Evolutionary conservation across 2,113 vertebrate species (phyloP), one percentile per base, ranked within the genome.

Genomic region (Petrocephalus zakoni): DNA sequence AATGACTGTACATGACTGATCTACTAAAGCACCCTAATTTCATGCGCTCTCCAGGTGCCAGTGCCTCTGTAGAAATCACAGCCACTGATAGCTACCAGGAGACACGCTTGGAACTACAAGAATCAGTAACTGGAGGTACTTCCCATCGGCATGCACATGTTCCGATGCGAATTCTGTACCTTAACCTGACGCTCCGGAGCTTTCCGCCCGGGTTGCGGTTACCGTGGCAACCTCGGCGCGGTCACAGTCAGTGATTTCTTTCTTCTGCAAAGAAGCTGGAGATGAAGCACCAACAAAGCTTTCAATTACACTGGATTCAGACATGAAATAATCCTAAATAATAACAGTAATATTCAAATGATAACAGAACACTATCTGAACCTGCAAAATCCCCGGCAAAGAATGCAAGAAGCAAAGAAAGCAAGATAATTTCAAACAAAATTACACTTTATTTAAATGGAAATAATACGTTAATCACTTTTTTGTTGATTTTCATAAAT

Each of bases 161-260:
- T 92, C 91, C 92, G 93, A 96, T 94, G 93, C 91, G 29, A 85
- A 90, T 92, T 88, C 86, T 86, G 87, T 89, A 89, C 89, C 90
- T 92, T 91, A 93, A 93, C 93, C 90, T 91, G 94, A 91, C 92
- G 91, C 91, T 92, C 94, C 51, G 86, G 90, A 92, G 93, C 92
- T 91, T 84, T 42, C 88, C 64, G 64, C 83, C 90, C 90, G 86
- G 90, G 86, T 90, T 68, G 90, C 91, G 87, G 94, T 95, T 95
- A 89, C 94, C 94, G 90, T 94, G 91, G 94, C 93, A 95, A 95
- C 95, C 93, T 92, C 91, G 90, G 91, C 89, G 19, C 82, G 90
- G 91, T 91, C 87, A 87, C 92, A 92, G 92, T 91, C 87, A 88
- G 64, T 61, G 51, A 91, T 92, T 89, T 91, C 90, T 90, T 92